Percentiles rank a stretch among this genome's conserved stretches.
Conservation (phyloP, 1,140 invertebrate genomes). For the Cotesia vestalis region DNA sequence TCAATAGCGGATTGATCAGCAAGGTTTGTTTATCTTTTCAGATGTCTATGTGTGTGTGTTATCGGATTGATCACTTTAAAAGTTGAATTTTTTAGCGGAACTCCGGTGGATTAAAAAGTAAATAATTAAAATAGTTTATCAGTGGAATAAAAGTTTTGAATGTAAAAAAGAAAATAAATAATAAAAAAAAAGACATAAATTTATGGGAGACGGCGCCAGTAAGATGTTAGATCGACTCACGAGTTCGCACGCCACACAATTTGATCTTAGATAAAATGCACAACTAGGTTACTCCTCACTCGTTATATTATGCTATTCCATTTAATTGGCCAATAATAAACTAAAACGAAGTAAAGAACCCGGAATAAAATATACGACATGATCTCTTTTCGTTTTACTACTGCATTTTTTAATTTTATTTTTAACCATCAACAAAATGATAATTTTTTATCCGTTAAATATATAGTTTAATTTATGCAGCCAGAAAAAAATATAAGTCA, state of each 20-base stretch:
- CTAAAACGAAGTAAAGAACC: conserved; percentile 22
- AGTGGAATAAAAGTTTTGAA: too few relatives aligned
- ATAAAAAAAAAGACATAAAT: not conserved
- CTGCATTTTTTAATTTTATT: conserved; percentile 5
- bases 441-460: too few relatives aligned
- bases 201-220: conserved; percentile 46
- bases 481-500: not conserved
- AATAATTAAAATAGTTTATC: not conserved
- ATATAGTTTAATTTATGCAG: too few relatives aligned
- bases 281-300: conserved; percentile 57
- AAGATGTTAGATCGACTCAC: conserved; percentile 42
- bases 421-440: too few relatives aligned
- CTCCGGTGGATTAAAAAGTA: not conserved
- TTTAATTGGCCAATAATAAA: conserved; percentile 50
- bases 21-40: too few relatives aligned
- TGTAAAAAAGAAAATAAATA: conserved; percentile 3
- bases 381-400: not conserved
- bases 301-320: conserved; percentile 52
- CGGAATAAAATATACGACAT: not conserved
- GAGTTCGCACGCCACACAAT: conserved; percentile 55
- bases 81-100: too few relatives aligned
- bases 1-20: too few relatives aligned
- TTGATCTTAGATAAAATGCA: conserved; percentile 55
- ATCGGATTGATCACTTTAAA: too few relatives aligned
- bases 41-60: too few relatives aligned